These are phyloP conservation scores for Rhagologus leucostigma DNA, from an alignment of 2,113 vertebrate species.

Conservation along the genomic window DNA sequence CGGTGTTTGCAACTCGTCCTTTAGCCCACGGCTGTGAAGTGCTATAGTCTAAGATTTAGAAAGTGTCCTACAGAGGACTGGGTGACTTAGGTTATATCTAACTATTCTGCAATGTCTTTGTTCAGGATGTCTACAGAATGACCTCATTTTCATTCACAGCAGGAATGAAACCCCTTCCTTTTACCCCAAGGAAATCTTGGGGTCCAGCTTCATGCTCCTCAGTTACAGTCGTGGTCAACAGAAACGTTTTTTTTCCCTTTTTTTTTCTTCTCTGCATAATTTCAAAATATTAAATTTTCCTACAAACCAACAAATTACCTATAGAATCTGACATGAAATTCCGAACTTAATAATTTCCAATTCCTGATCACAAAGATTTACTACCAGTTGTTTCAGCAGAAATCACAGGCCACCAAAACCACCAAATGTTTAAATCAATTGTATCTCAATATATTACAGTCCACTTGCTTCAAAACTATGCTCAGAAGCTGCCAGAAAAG, in stretches of 20 bases:
- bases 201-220: not conserved
- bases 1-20: fast-evolving
- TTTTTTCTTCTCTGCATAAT: not conserved
- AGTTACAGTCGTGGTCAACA: not conserved
- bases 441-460: not conserved
- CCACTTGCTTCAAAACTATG: not conserved
- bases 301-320: not conserved
- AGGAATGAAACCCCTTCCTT: not conserved
- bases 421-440: not conserved
- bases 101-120: not conserved
- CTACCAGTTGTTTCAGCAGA: not conserved
- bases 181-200: not conserved
- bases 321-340: not conserved
- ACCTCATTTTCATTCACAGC: not conserved
- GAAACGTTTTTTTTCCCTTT: fast-evolving
- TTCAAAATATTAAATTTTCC: not conserved
- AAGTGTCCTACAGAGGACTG: not conserved
- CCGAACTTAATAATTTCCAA: not conserved
- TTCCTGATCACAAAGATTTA: not conserved
- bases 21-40: not conserved
- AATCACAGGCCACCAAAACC: not conserved
- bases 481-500: not conserved
- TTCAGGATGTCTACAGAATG: not conserved
- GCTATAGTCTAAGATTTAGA: not conserved
- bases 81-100: not conserved